These are phyloP conservation scores for Oophaga sylvatica DNA, from an alignment of 2,797 vertebrate species.

Conservation along the genomic window DNA sequence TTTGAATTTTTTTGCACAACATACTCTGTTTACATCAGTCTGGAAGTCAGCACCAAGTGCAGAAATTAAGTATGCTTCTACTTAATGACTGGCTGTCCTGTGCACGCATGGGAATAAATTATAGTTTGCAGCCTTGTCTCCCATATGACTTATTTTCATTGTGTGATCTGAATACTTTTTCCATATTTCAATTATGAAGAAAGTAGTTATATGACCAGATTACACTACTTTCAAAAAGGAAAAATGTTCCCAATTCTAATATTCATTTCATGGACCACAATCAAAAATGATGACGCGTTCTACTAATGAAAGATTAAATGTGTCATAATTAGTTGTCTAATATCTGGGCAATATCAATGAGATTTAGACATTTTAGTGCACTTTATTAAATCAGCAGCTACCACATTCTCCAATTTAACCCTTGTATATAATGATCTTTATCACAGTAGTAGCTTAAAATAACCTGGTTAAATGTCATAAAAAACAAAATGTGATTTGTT, in stretches of 20 bases:
- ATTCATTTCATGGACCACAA: neutral
- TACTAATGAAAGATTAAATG: neutral
- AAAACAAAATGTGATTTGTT: conserved; percentile 24
- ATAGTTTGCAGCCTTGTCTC: neutral
- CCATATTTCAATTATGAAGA: conserved; percentile 8
- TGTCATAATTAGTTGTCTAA: neutral
- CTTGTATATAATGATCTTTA: conserved; percentile 14
- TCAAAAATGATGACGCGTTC: neutral
- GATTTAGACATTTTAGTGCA: neutral
- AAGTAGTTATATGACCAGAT: neutral
- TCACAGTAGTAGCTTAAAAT: neutral
- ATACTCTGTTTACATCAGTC: neutral
- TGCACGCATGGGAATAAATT: conserved; percentile 5
- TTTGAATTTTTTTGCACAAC: neutral
- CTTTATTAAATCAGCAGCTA: neutral
- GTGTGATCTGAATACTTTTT: conserved; percentile 3
- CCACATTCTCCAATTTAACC: neutral
- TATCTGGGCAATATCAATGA: neutral
- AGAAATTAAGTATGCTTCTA: neutral
- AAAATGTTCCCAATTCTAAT: neutral
- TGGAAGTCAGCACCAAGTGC: neutral
- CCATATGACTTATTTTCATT: conserved; percentile 16
- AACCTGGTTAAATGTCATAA: conserved; percentile 16
- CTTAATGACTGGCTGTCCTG: neutral
- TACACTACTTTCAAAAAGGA: neutral